A percentile compares a stretch with the other conserved stretches of the same genome.
These are phyloP conservation scores for Tragelaphus scriptus DNA, from an alignment of 2,113 vertebrate genomes.

Conservation along the genomic window DNA sequence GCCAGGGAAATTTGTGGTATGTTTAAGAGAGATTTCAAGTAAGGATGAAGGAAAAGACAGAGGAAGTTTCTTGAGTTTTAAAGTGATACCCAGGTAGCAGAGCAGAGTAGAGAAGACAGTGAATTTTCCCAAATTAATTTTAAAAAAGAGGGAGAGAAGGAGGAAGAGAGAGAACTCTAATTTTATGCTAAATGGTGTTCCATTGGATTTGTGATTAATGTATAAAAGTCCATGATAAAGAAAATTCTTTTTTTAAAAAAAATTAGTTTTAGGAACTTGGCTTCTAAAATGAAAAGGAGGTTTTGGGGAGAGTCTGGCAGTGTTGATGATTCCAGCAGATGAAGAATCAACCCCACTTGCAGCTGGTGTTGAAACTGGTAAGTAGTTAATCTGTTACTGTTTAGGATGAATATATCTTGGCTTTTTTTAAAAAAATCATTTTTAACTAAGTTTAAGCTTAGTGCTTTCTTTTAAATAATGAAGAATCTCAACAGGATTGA, in stretches of 20 bases:
- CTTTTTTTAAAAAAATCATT: not conserved
- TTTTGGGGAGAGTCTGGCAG: not conserved
- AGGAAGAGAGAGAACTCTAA: not conserved
- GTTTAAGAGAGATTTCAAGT: not conserved
- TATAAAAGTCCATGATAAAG: slow-evolving; percentile 46
- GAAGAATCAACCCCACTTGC: slow-evolving; percentile 10
- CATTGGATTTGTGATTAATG: slow-evolving; percentile 20
- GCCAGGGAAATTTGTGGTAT: not conserved
- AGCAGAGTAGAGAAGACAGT: not conserved
- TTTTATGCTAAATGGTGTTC: not conserved
- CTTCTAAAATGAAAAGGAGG: slow-evolving; percentile 55
- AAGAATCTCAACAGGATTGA: slow-evolving; percentile 40
- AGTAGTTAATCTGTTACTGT: slow-evolving; percentile 24
- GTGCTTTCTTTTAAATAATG: slow-evolving; percentile 4
- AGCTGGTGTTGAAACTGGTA: slow-evolving; percentile 21
- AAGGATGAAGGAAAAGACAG: not conserved
- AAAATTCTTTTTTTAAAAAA: not conserved
- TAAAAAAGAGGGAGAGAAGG: not conserved
- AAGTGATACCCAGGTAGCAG: not conserved
- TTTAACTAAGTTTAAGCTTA: slow-evolving; percentile 45
- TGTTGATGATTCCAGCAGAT: not conserved
- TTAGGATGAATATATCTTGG: not conserved
- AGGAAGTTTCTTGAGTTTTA: not conserved
- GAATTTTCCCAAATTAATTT: not conserved
- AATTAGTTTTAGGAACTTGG: slow-evolving; percentile 41